These are phyloP conservation scores for Drosophila vallismaia DNA, from an alignment of 2,888 invertebrate species.

Conservation along the genomic window DNA sequence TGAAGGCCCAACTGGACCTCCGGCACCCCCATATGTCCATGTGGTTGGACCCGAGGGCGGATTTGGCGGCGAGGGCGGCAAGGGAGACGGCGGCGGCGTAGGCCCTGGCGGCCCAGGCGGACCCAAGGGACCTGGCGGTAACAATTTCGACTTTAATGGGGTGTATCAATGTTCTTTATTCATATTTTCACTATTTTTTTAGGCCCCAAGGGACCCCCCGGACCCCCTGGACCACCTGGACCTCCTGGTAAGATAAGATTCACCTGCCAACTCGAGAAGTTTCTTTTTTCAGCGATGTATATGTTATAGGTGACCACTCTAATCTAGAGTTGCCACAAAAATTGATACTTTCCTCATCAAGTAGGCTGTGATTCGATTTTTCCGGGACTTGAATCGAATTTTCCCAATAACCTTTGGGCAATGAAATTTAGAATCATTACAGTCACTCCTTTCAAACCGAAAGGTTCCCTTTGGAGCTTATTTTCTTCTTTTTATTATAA, in stretches of 20 bases:
- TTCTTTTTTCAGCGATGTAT: neutral
- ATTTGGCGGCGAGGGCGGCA: slow-evolving; percentile 75
- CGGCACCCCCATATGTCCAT: slow-evolving; percentile 81
- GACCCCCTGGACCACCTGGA: slow-evolving; percentile 80
- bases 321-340: neutral
- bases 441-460: neutral
- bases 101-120: slow-evolving; percentile 77
- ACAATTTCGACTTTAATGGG: slow-evolving; percentile 11
- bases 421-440: neutral
- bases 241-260: slow-evolving; percentile 58
- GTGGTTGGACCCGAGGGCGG: slow-evolving; percentile 81
- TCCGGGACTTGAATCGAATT: neutral
- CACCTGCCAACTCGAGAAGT: neutral
- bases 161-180: neutral
- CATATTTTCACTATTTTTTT: neutral
- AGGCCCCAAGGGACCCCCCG: slow-evolving; percentile 66
- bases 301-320: neutral
- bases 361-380: neutral
- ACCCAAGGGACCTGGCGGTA: slow-evolving; percentile 76
- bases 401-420: neutral
- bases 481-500: neutral
- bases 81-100: slow-evolving; percentile 72
- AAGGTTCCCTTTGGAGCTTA: neutral
- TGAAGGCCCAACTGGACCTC: slow-evolving; percentile 83
- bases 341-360: neutral